Percentiles rank a stretch among this genome's conserved stretches.
phyloP scores from a whole-genome alignment of 1,140 invertebrate species.

The Drosophila simulans region DNA sequence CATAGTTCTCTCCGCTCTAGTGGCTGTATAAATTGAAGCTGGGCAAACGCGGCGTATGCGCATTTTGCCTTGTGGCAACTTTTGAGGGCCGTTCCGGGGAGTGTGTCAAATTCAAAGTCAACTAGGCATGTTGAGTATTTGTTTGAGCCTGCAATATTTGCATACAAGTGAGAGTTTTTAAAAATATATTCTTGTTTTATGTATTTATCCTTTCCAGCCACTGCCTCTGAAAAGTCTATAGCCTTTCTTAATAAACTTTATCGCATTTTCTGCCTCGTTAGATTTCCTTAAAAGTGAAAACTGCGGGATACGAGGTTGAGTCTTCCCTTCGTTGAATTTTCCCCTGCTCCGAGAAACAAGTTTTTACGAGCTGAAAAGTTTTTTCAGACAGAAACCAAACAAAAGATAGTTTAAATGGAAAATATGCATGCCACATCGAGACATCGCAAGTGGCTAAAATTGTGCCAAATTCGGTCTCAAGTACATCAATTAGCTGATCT shows the following conservation, averaged over 20 bases:
- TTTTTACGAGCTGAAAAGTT: slow-evolving; percentile 16
- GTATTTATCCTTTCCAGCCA: slow-evolving; percentile 1
- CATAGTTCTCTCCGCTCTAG: slow-evolving; percentile 35
- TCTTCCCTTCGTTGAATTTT: slow-evolving; percentile 9
- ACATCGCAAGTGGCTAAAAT: not conserved
- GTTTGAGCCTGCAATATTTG: not conserved
- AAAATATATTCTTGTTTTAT: not conserved
- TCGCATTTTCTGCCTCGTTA: slow-evolving; percentile 9
- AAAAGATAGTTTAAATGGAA: slow-evolving; percentile 7
- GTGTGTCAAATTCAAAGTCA: slow-evolving; percentile 35
- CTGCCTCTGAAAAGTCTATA: slow-evolving; percentile 1
- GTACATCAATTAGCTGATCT: not conserved
- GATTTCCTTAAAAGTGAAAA: slow-evolving; percentile 24
- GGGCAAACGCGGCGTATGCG: slow-evolving; percentile 1
- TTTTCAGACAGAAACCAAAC: slow-evolving; percentile 12
- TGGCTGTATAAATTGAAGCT: not conserved
- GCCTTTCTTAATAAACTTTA: slow-evolving; percentile 21
- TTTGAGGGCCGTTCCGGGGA: slow-evolving; percentile 24
- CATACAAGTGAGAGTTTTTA: not conserved
- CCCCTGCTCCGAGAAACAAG: not conserved
- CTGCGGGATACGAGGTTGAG: slow-evolving; percentile 1
- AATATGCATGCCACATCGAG: not conserved
- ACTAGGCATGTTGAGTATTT: not conserved
- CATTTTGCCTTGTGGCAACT: slow-evolving; percentile 15
- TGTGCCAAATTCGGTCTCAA: not conserved